Conservation (phyloP, 2,797 vertebrate genomes). For the Bradypodion pumilum region DNA sequence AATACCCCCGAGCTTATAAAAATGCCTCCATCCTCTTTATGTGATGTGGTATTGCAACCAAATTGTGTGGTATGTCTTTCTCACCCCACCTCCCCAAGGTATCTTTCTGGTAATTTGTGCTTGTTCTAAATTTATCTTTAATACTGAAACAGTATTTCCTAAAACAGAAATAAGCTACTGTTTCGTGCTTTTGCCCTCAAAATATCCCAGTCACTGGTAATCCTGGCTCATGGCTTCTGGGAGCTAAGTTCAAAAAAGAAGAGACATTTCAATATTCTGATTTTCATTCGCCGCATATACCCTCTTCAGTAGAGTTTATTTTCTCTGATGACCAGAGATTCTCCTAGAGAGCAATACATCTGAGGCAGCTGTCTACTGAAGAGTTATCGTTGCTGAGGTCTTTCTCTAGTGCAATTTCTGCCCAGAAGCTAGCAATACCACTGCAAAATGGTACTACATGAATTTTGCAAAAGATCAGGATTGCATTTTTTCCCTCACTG, state of each 20-base stretch:
- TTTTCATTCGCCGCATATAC: background rate
- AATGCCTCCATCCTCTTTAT: background rate
- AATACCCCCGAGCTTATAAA: background rate
- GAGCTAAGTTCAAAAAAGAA: no score
- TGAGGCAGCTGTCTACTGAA: background rate
- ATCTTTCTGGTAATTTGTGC: no score
- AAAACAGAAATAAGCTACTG: no score
- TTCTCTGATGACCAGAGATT: background rate
- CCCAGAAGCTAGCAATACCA: background rate
- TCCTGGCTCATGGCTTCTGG: no score
- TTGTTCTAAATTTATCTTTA: no score
- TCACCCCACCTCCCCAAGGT: background rate
- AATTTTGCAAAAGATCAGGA: background rate
- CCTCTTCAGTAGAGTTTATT: background rate
- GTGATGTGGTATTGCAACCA: background rate
- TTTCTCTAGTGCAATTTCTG: background rate
- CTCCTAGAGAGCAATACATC: background rate
- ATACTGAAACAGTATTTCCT: no score
- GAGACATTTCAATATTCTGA: background rate
- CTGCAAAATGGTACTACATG: background rate
- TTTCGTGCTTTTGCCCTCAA: no score
- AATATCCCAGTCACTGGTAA: no score
- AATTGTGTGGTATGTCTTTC: background rate
- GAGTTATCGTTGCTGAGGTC: background rate
- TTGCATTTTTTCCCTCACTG: background rate